These are phyloP conservation scores for Galago senegalensis DNA, from an alignment of 2,797 vertebrate species.

Conservation along the genomic window DNA sequence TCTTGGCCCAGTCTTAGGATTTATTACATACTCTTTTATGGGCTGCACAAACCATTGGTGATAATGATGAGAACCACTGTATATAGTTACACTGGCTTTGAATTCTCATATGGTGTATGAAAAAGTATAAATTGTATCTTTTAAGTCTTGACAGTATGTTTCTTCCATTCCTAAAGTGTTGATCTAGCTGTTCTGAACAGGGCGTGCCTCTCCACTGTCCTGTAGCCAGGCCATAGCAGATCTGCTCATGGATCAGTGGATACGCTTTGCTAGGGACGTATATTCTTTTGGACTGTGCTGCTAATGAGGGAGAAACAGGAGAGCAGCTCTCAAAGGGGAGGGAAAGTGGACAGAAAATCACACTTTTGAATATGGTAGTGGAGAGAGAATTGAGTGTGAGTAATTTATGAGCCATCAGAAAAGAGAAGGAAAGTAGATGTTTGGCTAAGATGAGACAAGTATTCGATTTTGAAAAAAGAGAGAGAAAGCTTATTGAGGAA, in stretches of 20 bases:
- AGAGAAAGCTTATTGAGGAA: constrained; percentile 43
- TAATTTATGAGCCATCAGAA: neutral
- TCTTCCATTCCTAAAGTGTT: neutral
- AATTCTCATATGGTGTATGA: neutral
- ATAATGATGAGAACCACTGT: neutral
- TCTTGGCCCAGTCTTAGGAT: neutral
- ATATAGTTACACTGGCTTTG: neutral
- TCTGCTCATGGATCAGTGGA: neutral
- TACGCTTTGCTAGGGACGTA: neutral
- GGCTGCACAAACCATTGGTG: neutral
- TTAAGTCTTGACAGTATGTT: neutral
- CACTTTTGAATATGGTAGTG: neutral
- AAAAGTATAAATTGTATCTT: neutral
- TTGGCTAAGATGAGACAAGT: constrained; percentile 1
- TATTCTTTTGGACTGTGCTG: neutral
- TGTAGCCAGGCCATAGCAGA: neutral
- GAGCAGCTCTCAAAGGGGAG: neutral
- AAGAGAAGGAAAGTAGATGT: neutral
- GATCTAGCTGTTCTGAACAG: neutral
- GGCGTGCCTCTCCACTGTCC: neutral
- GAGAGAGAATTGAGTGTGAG: neutral
- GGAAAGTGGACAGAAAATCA: neutral
- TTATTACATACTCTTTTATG: neutral
- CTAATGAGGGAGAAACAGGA: neutral
- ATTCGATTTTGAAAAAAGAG: constrained; percentile 17